These are phyloP conservation scores for Polypedilum vanderplanki DNA, from an alignment of 1,140 invertebrate genomes.

Conservation along the genomic window DNA sequence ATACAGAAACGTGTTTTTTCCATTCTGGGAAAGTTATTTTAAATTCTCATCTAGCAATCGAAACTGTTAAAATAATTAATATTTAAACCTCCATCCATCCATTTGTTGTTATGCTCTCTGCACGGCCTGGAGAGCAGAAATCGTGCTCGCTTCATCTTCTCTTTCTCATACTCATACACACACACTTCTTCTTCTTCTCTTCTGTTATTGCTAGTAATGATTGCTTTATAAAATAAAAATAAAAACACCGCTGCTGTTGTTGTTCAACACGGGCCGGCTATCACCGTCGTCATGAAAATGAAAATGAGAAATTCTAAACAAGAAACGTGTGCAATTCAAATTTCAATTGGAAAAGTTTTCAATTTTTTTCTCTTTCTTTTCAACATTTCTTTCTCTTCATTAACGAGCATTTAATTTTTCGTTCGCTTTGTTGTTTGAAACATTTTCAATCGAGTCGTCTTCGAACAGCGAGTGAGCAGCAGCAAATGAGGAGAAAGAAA, in stretches of 20 bases:
- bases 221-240: slow-evolving; percentile 10
- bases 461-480: too few relatives aligned
- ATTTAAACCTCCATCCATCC: slow-evolving; percentile 22
- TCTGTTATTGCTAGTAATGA: slow-evolving; percentile 8
- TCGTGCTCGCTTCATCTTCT: slow-evolving; percentile 9
- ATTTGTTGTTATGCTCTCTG: not conserved
- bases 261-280: not conserved
- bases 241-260: slow-evolving; percentile 16
- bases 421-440: not conserved
- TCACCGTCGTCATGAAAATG: slow-evolving; percentile 2
- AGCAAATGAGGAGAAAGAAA: not conserved
- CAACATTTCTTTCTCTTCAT: not conserved
- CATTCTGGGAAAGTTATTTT: slow-evolving; percentile 28
- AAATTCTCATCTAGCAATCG: slow-evolving; percentile 1
- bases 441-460: not conserved
- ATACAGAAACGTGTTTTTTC: slow-evolving; percentile 16
- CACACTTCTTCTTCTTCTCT: not conserved
- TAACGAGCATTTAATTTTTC: slow-evolving; percentile 25
- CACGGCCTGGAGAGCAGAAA: not conserved
- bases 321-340: slow-evolving; percentile 12
- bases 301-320: slow-evolving; percentile 19
- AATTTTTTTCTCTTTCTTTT: not conserved
- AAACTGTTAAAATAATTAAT: slow-evolving; percentile 28
- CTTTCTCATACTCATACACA: slow-evolving; percentile 26
- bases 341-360: not conserved